A percentile compares a stretch with the other conserved stretches of the same genome.
phyloP scores from a whole-genome alignment of 2,797 vertebrate genomes.

The Pseudomugil tenellus region DNA sequence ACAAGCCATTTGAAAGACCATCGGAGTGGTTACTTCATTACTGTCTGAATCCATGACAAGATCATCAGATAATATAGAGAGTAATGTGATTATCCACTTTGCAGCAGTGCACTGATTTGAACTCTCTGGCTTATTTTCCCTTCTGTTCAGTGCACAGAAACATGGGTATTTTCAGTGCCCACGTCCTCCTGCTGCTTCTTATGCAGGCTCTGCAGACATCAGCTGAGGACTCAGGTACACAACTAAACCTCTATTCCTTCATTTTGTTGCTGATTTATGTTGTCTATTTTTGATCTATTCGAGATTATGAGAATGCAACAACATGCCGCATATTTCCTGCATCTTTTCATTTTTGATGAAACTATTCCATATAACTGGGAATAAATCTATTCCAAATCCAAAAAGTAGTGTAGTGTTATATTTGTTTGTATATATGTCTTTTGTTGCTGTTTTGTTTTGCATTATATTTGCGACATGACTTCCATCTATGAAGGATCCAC shows the following conservation, averaged over 20 bases:
- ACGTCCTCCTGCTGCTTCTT: constrained; percentile 77
- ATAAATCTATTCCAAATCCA: neutral
- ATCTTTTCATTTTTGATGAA: neutral
- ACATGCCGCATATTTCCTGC: neutral
- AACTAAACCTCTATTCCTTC: too few species aligned
- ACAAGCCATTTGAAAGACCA: constrained; percentile 10
- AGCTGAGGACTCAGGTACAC: constrained; percentile 78
- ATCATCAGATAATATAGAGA: constrained; percentile 24
- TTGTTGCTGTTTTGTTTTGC: neutral
- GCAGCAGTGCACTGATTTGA: constrained; percentile 41
- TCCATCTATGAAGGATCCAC: neutral
- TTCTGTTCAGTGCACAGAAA: constrained; percentile 75
- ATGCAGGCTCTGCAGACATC: constrained; percentile 71
- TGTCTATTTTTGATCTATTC: too few species aligned
- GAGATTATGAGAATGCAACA: too few species aligned
- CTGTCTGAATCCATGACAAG: constrained; percentile 16
- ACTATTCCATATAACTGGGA: neutral
- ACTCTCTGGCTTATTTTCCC: constrained; percentile 27
- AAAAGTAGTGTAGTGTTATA: too few species aligned
- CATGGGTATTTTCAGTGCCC: constrained; percentile 80
- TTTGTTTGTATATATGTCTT: too few species aligned
- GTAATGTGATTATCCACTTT: constrained; percentile 58
- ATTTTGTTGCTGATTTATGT: too few species aligned
- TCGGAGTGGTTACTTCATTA: constrained; percentile 11
- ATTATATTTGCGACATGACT: neutral